Evolutionary conservation across 2,113 vertebrate species (phyloP).

Genomic region (Helogale parvula): DNA sequence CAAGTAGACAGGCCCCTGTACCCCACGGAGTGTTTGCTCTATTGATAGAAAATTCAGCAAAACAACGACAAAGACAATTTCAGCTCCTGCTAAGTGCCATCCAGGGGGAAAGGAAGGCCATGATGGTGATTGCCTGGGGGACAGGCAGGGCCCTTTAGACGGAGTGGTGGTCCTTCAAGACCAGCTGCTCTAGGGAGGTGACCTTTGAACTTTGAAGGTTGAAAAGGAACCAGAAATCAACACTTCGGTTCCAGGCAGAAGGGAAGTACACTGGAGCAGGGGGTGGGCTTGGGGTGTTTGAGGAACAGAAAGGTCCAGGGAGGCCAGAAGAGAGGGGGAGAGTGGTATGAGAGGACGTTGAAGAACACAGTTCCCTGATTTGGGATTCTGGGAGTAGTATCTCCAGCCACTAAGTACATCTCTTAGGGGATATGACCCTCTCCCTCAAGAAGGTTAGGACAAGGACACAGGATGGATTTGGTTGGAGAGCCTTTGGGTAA

Average conservation of each 20-base stretch:
- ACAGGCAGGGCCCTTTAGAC: fast-evolving
- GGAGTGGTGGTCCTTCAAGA: background rate
- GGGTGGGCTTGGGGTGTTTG: background rate
- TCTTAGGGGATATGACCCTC: background rate
- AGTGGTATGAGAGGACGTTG: background rate
- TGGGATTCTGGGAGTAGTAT: background rate
- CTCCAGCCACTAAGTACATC: background rate
- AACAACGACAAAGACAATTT: background rate
- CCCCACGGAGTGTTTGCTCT: background rate
- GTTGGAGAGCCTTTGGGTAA: background rate
- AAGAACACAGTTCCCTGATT: background rate
- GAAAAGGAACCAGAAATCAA: background rate
- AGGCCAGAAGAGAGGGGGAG: background rate
- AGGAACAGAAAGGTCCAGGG: background rate
- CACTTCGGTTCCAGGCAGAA: background rate
- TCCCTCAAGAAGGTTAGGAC: background rate
- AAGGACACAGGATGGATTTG: background rate
- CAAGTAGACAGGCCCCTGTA: background rate
- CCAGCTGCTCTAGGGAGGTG: background rate
- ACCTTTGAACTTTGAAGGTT: background rate
- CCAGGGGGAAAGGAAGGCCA: background rate
- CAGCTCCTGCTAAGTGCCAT: background rate
- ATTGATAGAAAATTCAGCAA: background rate
- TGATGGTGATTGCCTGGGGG: background rate
- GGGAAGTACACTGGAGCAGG: background rate